Percentiles rank a stretch among this genome's conserved stretches.
Evolutionary conservation across 2,113 vertebrate species (phyloP).

Genomic region (Steatornis caripensis): DNA sequence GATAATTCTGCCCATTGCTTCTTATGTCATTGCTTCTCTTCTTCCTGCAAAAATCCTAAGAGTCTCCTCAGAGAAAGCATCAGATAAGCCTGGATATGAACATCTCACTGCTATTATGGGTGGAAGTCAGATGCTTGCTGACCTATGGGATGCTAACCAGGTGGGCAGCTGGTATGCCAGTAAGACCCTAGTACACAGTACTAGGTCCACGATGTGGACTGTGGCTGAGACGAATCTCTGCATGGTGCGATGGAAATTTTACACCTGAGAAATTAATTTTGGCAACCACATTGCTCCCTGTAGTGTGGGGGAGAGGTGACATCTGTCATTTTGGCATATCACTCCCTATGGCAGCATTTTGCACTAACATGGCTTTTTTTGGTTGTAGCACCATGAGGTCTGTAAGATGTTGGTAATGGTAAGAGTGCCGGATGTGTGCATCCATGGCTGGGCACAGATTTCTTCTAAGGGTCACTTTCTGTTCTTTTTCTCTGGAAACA

Average conservation of each 20-base stretch:
- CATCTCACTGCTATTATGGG: background rate
- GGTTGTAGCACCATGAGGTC: background rate
- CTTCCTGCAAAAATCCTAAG: background rate
- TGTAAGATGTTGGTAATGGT: background rate
- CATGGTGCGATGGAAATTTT: background rate
- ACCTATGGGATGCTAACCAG: background rate
- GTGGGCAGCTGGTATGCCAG: background rate
- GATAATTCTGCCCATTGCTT: background rate
- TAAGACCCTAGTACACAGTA: too few relatives aligned
- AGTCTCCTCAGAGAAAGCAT: background rate
- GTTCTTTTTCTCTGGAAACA: background rate
- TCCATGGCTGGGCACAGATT: background rate
- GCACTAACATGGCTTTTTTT: background rate
- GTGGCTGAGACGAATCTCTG: background rate
- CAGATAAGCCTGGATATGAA: background rate
- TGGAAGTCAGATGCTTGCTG: background rate
- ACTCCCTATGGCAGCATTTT: background rate
- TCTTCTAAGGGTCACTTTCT: background rate
- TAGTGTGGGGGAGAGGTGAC: background rate
- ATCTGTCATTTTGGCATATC: background rate
- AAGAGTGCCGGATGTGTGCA: background rate
- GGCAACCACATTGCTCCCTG: background rate
- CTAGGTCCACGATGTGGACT: background rate
- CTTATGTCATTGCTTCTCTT: background rate
- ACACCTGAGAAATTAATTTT: background rate